Conservation (phyloP, 2,888 invertebrate species). For the Drosophila robusta region DNA sequence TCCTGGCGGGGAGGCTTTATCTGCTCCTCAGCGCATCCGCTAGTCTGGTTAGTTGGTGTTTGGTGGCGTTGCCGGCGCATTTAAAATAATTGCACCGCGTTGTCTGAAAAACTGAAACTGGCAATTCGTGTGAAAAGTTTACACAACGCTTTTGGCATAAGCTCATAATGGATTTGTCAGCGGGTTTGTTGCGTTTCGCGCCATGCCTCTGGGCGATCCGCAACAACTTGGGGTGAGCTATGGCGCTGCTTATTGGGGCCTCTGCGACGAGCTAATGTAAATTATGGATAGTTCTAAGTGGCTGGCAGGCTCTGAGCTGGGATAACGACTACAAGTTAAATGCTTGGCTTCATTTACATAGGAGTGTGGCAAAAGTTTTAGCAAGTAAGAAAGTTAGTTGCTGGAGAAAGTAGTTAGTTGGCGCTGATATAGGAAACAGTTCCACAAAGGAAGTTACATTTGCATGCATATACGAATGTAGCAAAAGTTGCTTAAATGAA, state of each 20-base stretch:
- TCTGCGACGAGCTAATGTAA: constrained; percentile 61
- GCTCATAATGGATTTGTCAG: constrained; percentile 78
- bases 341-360: constrained; percentile 50
- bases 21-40: constrained; percentile 26
- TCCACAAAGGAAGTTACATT: constrained; percentile 4
- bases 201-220: constrained; percentile 18
- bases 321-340: constrained; percentile 39
- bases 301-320: constrained; percentile 20
- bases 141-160: constrained; percentile 75
- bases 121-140: constrained; percentile 77
- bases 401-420: constrained; percentile 28
- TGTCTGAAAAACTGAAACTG: constrained; percentile 54
- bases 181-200: constrained; percentile 56
- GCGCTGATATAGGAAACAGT: constrained; percentile 13
- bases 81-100: constrained; percentile 75
- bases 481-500: constrained; percentile 27
- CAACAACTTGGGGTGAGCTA: constrained; percentile 36
- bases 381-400: neutral
- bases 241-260: constrained; percentile 38
- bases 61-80: constrained; percentile 67
- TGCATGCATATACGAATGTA: constrained; percentile 14
- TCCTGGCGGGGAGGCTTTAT: neutral
- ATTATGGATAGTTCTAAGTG: constrained; percentile 65
- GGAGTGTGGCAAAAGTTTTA: constrained; percentile 31
- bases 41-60: constrained; percentile 70